Conservation (phyloP, 2,888 invertebrate species). For the Aspidapion aeneum region DNA sequence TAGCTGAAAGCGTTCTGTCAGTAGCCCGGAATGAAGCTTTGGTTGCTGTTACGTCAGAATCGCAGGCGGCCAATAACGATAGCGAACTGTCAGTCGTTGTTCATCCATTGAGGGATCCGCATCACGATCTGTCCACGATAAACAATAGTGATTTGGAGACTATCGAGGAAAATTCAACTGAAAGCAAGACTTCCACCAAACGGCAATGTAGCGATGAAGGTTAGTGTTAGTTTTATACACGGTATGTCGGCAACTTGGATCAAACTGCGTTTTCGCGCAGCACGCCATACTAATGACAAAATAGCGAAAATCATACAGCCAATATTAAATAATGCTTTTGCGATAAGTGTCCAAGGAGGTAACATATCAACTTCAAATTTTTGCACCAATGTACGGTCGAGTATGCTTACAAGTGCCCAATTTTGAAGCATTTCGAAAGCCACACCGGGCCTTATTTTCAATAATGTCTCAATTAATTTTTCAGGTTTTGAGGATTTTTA, state of each 20-base stretch:
- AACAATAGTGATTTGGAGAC: slow-evolving; percentile 79
- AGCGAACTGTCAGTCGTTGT: slow-evolving; percentile 57
- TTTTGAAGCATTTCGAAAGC: too few relatives aligned
- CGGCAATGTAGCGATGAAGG: slow-evolving; percentile 22
- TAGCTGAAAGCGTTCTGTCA: slow-evolving; percentile 78
- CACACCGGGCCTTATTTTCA: too few relatives aligned
- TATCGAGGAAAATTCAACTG: slow-evolving; percentile 77
- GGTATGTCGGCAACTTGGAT: too few relatives aligned
- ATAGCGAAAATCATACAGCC: too few relatives aligned
- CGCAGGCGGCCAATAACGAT: slow-evolving; percentile 53
- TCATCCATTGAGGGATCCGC: slow-evolving; percentile 59
- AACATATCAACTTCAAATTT: too few relatives aligned
- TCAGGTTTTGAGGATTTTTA: too few relatives aligned
- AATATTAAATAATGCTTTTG: too few relatives aligned
- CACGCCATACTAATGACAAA: too few relatives aligned
- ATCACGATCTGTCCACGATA: slow-evolving; percentile 65
- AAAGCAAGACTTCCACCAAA: slow-evolving; percentile 36
- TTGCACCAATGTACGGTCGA: too few relatives aligned
- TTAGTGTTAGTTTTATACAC: not conserved
- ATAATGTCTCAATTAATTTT: too few relatives aligned
- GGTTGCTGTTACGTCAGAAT: slow-evolving; percentile 52
- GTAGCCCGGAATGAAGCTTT: slow-evolving; percentile 69
- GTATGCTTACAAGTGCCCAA: too few relatives aligned
- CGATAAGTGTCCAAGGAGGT: too few relatives aligned
- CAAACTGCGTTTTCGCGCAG: not conserved